Percentiles rank a stretch among this genome's conserved stretches.
Conservation (phyloP, 2,888 invertebrate species). For the Cheilosia vernalis region DNA sequence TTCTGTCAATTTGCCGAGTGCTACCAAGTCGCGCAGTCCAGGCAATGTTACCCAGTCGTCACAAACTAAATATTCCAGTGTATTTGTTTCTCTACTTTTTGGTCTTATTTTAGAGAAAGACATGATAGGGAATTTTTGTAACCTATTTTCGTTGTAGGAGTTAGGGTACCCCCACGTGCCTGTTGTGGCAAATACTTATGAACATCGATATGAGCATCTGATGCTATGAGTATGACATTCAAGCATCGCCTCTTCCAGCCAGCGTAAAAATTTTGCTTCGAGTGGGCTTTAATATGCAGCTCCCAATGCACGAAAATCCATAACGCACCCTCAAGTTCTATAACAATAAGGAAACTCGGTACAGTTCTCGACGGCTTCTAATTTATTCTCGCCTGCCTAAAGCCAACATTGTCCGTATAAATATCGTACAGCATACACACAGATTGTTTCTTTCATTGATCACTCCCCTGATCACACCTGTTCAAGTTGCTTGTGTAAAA, state of each 20-base stretch:
- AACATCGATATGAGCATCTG: too few relatives aligned
- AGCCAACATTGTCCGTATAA: neutral
- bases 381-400: neutral
- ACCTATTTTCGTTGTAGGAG: too few relatives aligned
- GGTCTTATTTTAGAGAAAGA: too few relatives aligned
- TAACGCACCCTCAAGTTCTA: neutral
- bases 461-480: conserved; percentile 11
- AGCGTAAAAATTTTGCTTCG: neutral
- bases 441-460: neutral
- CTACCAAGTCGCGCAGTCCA: too few relatives aligned
- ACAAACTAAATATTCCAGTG: too few relatives aligned
- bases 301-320: neutral
- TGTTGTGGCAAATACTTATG: too few relatives aligned
- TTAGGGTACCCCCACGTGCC: too few relatives aligned
- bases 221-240: too few relatives aligned
- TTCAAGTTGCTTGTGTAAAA: neutral
- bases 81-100: too few relatives aligned
- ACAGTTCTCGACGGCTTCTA: neutral
- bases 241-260: neutral
- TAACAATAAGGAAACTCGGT: neutral
- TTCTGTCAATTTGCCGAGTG: too few relatives aligned
- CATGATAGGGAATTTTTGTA: too few relatives aligned
- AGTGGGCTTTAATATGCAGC: neutral
- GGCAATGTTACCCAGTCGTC: too few relatives aligned
- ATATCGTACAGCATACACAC: neutral